A percentile compares a stretch with the other conserved stretches of the same genome.
Evolutionary conservation across 2,888 invertebrate species (phyloP).

Genomic region (Drosophila conformis): DNA sequence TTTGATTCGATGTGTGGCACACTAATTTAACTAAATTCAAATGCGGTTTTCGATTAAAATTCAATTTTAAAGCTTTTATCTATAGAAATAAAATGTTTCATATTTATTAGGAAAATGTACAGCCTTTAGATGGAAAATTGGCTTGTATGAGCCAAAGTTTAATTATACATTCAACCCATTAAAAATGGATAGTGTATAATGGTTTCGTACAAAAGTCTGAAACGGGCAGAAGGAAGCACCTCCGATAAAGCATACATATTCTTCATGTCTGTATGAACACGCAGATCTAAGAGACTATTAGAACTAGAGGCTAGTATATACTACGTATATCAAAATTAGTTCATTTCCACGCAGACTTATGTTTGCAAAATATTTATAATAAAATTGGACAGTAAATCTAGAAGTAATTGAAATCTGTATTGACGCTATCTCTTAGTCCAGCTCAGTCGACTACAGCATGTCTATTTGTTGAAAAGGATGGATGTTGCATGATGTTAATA

Average conservation of each 20-base stretch:
- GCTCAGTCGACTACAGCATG: background rate
- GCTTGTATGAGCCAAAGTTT: background rate
- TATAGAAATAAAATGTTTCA: background rate
- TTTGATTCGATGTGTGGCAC: background rate
- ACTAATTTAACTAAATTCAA: background rate
- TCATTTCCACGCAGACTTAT: background rate
- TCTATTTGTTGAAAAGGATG: background rate
- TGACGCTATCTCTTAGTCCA: background rate
- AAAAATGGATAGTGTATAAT: background rate
- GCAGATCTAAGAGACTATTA: background rate
- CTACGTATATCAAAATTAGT: background rate
- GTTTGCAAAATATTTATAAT: background rate
- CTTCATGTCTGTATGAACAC: background rate
- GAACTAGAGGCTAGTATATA: background rate
- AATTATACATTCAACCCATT: background rate
- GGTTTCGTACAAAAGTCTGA: background rate
- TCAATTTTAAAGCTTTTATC: background rate
- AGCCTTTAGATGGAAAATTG: background rate
- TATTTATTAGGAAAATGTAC: background rate
- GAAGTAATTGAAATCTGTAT: background rate
- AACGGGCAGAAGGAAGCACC: background rate
- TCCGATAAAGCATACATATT: background rate
- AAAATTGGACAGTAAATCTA: background rate
- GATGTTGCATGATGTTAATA: background rate
- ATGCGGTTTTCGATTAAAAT: background rate